Percentiles rank a stretch among this genome's conserved stretches.
Conservation (phyloP, 64 coral and sea anemone genomes). For the Trachythela sp. region DNA sequence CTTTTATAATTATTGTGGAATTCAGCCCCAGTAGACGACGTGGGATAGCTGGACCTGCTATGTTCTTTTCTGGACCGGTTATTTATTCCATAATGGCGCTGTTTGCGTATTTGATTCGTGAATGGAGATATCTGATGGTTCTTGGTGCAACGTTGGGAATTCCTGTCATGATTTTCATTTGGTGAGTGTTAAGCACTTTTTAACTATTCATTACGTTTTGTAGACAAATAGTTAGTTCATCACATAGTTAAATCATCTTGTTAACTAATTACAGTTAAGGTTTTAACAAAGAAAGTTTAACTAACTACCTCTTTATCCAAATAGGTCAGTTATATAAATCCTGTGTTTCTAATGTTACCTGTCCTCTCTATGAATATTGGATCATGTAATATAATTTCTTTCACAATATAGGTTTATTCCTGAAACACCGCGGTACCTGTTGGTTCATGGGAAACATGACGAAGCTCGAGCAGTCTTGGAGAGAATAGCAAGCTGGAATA, state of each 20-base stretch:
- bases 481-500: not conserved
- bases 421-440: slow-evolving; percentile 11
- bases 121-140: slow-evolving; percentile 7
- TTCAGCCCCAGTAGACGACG: not conserved
- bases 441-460: slow-evolving; percentile 20
- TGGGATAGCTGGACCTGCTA: not conserved
- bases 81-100: not conserved
- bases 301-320: too few species aligned
- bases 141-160: not conserved
- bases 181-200: not conserved
- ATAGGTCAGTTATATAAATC: too few species aligned
- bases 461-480: not conserved
- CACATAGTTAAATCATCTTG: too few species aligned
- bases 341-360: too few species aligned
- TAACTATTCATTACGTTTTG: not conserved
- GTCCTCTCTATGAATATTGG: too few species aligned
- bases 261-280: too few species aligned
- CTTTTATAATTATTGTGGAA: not conserved
- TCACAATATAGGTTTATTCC: not conserved
- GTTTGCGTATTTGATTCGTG: not conserved
- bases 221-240: too few species aligned
- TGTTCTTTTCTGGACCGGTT: not conserved
- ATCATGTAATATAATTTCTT: too few species aligned
- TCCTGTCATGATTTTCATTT: slow-evolving; percentile 7
- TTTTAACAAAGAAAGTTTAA: too few species aligned